These are phyloP conservation scores for Helicoverpa zea DNA, from an alignment of 1,140 invertebrate genomes.

Conservation along the genomic window DNA sequence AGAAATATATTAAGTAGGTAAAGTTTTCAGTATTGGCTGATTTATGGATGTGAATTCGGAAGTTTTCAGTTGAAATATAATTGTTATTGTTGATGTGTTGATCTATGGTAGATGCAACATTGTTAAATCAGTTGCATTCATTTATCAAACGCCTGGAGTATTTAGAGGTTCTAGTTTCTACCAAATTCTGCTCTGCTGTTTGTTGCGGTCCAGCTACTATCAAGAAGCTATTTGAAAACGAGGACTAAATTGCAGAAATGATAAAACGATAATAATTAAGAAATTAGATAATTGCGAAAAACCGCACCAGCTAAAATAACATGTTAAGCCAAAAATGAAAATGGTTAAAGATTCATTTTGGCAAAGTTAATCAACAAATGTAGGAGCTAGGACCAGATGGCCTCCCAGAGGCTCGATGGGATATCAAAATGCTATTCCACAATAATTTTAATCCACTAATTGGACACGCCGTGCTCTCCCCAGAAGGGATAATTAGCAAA, in stretches of 20 bases:
- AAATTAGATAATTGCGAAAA: not conserved
- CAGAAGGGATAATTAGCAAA: constrained; percentile 71
- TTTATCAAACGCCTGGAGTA: too few relatives aligned
- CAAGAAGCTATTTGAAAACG: too few relatives aligned
- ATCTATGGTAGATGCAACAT: too few relatives aligned
- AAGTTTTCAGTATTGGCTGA: not conserved
- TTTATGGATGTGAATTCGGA: not conserved
- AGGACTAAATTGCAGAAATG: too few relatives aligned
- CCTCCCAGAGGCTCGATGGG: constrained; percentile 54
- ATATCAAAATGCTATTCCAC: constrained; percentile 69
- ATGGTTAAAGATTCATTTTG: constrained; percentile 46
- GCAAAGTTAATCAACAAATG: constrained; percentile 56
- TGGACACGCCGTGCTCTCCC: constrained; percentile 56
- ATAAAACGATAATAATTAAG: not conserved
- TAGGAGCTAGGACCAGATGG: constrained; percentile 65
- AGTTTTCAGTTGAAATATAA: too few relatives aligned
- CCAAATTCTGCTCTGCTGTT: too few relatives aligned
- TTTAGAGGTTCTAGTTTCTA: too few relatives aligned
- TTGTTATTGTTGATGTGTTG: too few relatives aligned
- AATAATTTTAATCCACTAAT: constrained; percentile 76
- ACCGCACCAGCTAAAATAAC: constrained; percentile 1
- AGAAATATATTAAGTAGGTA: not conserved
- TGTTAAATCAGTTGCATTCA: too few relatives aligned
- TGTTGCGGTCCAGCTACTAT: too few relatives aligned
- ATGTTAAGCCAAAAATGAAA: constrained; percentile 28